Evolutionary conservation across 2,888 invertebrate genomes (phyloP).

Genomic region (Ennomos erosarius): DNA sequence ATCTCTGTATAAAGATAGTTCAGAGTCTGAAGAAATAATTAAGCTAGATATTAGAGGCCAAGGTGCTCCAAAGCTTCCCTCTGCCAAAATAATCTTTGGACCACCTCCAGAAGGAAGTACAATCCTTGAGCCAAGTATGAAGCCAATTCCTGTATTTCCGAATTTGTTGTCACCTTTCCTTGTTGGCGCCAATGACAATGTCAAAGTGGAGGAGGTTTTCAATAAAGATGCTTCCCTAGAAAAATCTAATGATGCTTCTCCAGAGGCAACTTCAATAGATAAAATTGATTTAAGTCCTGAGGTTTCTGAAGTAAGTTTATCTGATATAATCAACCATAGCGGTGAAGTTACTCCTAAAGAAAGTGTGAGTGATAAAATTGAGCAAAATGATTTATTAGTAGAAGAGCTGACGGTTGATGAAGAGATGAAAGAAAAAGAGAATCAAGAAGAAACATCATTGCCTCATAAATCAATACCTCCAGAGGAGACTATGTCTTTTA

Average conservation of each 20-base stretch:
- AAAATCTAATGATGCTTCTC: slow-evolving; percentile 18
- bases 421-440: slow-evolving; percentile 56
- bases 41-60: slow-evolving; percentile 79
- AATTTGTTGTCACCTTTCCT: slow-evolving; percentile 73
- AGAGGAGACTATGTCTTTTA: slow-evolving; percentile 78
- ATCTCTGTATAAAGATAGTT: slow-evolving; percentile 56
- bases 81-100: slow-evolving; percentile 76
- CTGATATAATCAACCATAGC: slow-evolving; percentile 66
- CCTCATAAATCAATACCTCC: slow-evolving; percentile 69
- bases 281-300: slow-evolving; percentile 30
- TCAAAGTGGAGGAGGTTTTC: slow-evolving; percentile 65
- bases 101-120: slow-evolving; percentile 73
- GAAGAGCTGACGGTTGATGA: slow-evolving; percentile 74
- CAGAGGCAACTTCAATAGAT: slow-evolving; percentile 28
- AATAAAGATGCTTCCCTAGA: slow-evolving; percentile 45
- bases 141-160: slow-evolving; percentile 67
- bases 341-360: slow-evolving; percentile 32
- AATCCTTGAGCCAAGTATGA: slow-evolving; percentile 58
- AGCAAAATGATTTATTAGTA: slow-evolving; percentile 68
- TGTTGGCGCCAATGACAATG: slow-evolving; percentile 61
- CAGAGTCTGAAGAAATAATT: slow-evolving; percentile 79
- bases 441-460: slow-evolving; percentile 51
- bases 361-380: slow-evolving; percentile 56
- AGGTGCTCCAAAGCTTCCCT: slow-evolving; percentile 66
- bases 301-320: slow-evolving; percentile 56